Evolutionary conservation across 2,113 vertebrate genomes (phyloP).

Genomic region (Vulpes vulpes): DNA sequence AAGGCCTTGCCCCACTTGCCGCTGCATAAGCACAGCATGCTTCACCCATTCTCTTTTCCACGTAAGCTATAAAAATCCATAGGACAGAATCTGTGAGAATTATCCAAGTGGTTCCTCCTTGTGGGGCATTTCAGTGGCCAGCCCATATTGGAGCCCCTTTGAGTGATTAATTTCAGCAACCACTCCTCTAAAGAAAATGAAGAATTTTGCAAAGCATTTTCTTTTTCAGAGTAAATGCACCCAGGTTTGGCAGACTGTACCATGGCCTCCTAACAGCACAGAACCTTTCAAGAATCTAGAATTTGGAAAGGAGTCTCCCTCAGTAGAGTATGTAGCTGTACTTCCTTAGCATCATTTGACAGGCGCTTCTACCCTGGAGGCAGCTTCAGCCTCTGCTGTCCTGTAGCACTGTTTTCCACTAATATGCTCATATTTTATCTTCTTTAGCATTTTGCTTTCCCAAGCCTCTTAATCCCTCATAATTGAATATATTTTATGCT

Average conservation of each 20-base stretch:
- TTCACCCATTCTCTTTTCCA: background rate
- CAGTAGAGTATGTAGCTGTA: accelerated
- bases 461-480: conserved; percentile 80
- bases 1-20: background rate
- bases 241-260: background rate
- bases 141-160: background rate
- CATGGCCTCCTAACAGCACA: background rate
- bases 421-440: conserved; percentile 72
- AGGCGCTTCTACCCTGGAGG: background rate
- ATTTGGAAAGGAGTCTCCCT: background rate
- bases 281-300: background rate
- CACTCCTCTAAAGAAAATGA: background rate
- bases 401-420: conserved; percentile 51
- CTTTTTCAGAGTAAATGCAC: background rate
- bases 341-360: background rate
- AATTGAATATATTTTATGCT: conserved; percentile 84
- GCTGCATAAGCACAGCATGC: background rate
- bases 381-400: background rate
- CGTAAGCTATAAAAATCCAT: background rate
- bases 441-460: conserved; percentile 75
- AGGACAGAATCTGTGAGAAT: background rate
- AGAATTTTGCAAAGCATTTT: background rate
- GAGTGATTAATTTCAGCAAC: background rate
- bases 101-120: background rate
- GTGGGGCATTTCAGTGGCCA: background rate